Conservation (phyloP, 2,113 vertebrate genomes). For the Promerops cafer region DNA sequence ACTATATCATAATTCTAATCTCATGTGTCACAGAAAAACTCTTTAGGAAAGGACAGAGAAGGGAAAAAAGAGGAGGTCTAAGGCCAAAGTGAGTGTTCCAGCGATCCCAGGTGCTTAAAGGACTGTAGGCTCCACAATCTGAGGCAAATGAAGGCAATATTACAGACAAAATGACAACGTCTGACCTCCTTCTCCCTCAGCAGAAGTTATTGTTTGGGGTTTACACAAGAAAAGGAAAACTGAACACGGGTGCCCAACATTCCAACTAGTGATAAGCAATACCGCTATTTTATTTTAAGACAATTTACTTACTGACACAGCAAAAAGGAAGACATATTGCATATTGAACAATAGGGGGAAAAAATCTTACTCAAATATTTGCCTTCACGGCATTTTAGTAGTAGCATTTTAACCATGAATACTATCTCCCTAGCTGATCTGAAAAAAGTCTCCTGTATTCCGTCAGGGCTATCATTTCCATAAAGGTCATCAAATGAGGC, state of each 20-base stretch:
- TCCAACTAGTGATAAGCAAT: neutral
- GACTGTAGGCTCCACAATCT: neutral
- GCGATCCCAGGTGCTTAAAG: rapidly evolving
- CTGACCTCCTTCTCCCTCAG: neutral
- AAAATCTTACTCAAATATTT: neutral
- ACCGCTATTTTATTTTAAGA: neutral
- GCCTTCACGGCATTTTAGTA: neutral
- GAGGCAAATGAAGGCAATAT: neutral
- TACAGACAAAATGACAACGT: neutral
- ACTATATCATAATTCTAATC: no score
- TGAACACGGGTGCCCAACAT: neutral
- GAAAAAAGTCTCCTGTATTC: neutral
- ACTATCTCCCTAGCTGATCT: neutral
- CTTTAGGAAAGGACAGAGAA: neutral
- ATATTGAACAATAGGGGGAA: neutral
- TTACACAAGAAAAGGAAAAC: neutral
- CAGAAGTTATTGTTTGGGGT: neutral
- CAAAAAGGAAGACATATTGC: neutral
- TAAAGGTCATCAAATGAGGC: neutral
- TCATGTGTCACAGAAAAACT: neutral
- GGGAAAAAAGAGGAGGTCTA: neutral
- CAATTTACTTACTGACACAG: neutral
- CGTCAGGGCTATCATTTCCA: neutral
- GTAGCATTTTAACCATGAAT: neutral
- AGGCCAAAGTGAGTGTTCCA: neutral